Evolutionary conservation across 2,888 invertebrate genomes (phyloP).

Genomic region (Ectropis crepuscularia): DNA sequence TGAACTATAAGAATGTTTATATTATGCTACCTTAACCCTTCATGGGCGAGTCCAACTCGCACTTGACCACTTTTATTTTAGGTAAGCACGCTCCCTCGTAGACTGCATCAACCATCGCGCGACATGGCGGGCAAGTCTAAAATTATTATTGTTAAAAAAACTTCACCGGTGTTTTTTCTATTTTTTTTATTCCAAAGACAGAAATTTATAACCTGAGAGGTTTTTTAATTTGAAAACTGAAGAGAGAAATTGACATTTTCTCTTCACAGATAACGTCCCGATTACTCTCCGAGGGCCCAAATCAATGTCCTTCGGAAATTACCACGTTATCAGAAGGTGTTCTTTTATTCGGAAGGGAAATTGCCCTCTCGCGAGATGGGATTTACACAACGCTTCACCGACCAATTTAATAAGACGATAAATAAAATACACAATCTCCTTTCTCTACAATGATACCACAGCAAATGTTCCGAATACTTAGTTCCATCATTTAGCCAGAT

Average conservation of each 20-base stretch:
- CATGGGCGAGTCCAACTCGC: too few species aligned
- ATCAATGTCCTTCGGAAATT: conserved; percentile 32
- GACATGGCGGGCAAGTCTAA: too few species aligned
- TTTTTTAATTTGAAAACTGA: too few species aligned
- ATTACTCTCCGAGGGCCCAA: conserved; percentile 5
- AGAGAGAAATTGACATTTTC: neutral
- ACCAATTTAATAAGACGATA: neutral
- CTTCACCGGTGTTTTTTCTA: too few species aligned
- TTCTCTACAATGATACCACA: neutral
- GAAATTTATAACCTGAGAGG: too few species aligned
- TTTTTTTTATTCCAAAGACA: too few species aligned
- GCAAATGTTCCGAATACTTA: neutral
- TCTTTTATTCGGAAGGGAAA: conserved; percentile 37
- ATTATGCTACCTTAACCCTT: too few species aligned
- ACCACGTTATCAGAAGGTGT: conserved; percentile 29
- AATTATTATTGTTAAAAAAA: too few species aligned
- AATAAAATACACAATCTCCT: neutral
- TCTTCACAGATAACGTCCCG: neutral
- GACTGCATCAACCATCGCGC: too few species aligned
- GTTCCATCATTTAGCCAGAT: neutral
- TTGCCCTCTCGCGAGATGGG: conserved; percentile 35
- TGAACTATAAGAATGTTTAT: too few species aligned
- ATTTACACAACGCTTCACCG: conserved; percentile 34
- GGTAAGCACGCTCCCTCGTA: too few species aligned
- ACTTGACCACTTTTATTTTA: too few species aligned